Conservation (phyloP, 2,797 vertebrate genomes). For the Hybognathus amarus region DNA sequence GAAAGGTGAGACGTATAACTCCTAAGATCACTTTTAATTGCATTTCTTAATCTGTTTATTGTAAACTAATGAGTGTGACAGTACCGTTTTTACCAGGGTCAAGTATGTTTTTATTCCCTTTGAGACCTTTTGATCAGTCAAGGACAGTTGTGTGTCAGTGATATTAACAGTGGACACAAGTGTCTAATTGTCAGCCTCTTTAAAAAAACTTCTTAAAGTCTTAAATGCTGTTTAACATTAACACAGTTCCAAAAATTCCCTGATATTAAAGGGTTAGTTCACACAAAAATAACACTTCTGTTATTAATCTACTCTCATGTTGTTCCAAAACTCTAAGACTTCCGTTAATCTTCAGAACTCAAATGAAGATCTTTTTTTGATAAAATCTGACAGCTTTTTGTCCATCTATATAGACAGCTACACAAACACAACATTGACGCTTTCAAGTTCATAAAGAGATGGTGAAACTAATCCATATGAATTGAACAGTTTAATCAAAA, state of each 20-base stretch:
- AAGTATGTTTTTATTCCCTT: conserved; percentile 66
- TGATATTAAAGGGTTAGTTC: too few species aligned
- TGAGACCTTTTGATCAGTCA: conserved; percentile 65
- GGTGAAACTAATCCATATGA: too few species aligned
- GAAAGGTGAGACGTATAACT: conserved; percentile 42
- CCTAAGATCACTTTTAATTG: conserved; percentile 50
- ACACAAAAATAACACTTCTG: not conserved
- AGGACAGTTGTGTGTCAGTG: conserved; percentile 46
- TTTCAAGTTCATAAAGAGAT: too few species aligned
- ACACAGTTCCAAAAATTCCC: too few species aligned
- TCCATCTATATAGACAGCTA: too few species aligned
- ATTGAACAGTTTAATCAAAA: too few species aligned
- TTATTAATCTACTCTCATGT: too few species aligned
- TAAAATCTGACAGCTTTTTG: too few species aligned
- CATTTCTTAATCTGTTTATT: conserved; percentile 56
- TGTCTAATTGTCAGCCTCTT: conserved; percentile 34
- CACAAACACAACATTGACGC: too few species aligned
- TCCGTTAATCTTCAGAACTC: too few species aligned
- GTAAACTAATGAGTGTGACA: conserved; percentile 64
- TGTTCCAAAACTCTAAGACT: too few species aligned
- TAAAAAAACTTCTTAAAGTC: not conserved
- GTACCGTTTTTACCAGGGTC: conserved; percentile 60
- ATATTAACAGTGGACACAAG: conserved; percentile 41
- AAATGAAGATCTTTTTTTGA: too few species aligned
- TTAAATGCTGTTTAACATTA: not conserved